Conservation (phyloP, 2,888 invertebrate genomes). For the Drosophila emarginata region DNA sequence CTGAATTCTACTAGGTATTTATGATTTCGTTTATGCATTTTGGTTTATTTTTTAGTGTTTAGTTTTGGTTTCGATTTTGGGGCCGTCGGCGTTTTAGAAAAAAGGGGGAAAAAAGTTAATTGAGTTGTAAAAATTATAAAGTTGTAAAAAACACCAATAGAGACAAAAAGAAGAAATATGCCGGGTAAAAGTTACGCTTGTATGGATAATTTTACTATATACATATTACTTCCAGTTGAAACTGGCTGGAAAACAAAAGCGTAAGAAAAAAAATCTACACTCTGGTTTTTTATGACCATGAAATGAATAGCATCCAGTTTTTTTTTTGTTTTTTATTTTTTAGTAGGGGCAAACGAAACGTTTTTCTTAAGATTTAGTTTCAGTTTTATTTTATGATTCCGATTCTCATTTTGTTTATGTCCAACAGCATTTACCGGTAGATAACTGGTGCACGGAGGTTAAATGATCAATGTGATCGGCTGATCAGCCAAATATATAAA, state of each 20-base stretch:
- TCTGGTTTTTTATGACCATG: constrained; percentile 61
- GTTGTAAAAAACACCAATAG: constrained; percentile 58
- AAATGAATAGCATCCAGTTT: constrained; percentile 67
- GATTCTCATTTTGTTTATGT: constrained; percentile 29
- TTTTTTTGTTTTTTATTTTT: constrained; percentile 20
- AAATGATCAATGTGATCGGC: constrained; percentile 2
- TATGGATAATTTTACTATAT: constrained; percentile 20
- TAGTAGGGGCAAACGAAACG: constrained; percentile 16
- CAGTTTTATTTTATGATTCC: constrained; percentile 49
- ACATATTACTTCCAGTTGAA: constrained; percentile 58
- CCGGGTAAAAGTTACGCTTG: constrained; percentile 51
- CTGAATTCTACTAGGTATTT: constrained; percentile 65
- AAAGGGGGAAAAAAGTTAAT: constrained; percentile 61
- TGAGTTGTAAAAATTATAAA: constrained; percentile 76
- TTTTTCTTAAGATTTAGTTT: constrained; percentile 19
- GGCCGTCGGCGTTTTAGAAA: constrained; percentile 56
- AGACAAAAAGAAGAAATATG: constrained; percentile 27
- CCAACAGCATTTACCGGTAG: constrained; percentile 5
- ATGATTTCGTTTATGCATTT: constrained; percentile 76
- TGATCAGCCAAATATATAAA: not conserved
- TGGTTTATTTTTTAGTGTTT: constrained; percentile 47
- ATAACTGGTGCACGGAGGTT: constrained; percentile 42
- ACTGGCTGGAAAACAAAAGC: constrained; percentile 53
- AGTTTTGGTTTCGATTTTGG: constrained; percentile 30
- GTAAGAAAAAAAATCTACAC: constrained; percentile 60